phyloP scores from a whole-genome alignment of 2,888 invertebrate species.

The Ctenicera cuprea region DNA sequence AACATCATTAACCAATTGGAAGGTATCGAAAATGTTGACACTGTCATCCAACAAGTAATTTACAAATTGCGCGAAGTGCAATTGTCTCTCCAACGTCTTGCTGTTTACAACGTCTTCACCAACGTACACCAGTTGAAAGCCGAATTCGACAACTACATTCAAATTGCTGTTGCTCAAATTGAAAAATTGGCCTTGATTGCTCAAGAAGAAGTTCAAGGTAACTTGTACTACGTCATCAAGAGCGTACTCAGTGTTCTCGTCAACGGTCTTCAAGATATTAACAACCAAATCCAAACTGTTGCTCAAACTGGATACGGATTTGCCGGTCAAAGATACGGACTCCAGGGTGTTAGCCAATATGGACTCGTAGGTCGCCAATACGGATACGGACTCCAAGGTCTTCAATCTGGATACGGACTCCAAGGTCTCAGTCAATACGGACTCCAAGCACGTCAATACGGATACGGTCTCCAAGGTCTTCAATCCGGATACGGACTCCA shows the following conservation, averaged over 20 bases:
- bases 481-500: background rate
- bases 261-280: background rate
- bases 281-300: slow-evolving; percentile 3
- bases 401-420: background rate
- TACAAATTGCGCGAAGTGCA: slow-evolving; percentile 21
- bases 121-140: background rate
- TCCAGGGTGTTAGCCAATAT: background rate
- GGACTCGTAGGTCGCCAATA: background rate
- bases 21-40: background rate
- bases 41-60: background rate
- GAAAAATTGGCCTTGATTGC: slow-evolving; percentile 18
- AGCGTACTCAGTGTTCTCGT: background rate
- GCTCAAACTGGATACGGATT: background rate
- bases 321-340: background rate
- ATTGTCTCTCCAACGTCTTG: slow-evolving; percentile 20
- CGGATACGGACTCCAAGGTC: background rate
- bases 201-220: slow-evolving; percentile 6
- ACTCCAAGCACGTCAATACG: background rate
- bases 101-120: slow-evolving; percentile 10
- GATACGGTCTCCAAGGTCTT: background rate
- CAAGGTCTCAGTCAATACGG: slow-evolving; percentile 1
- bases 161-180: slow-evolving; percentile 20
- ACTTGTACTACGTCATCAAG: background rate
- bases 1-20: slow-evolving; percentile 29
- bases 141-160: slow-evolving; percentile 28